A percentile compares a stretch with the other conserved stretches of the same genome.
phyloP scores from a whole-genome alignment of 2,797 vertebrate species.

The Coranthus polyacanthus region DNA sequence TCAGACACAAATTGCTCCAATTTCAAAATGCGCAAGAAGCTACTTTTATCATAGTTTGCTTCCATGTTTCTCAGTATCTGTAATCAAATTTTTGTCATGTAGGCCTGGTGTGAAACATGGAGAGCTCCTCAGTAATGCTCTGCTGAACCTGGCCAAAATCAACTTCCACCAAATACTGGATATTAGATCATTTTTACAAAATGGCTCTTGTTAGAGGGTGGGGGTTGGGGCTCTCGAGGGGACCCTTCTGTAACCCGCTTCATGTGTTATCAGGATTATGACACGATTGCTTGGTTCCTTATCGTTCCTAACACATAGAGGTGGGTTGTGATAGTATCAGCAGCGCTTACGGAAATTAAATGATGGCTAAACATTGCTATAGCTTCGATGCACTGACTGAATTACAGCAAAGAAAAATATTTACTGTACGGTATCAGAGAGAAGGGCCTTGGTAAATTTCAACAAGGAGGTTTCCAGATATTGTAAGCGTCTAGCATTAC shows the following conservation, averaged over 20 bases:
- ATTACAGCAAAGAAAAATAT: constrained; percentile 80
- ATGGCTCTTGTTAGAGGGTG: constrained; percentile 51
- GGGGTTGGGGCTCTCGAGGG: constrained; percentile 51
- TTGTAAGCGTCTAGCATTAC: constrained; percentile 78
- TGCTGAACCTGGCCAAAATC: constrained; percentile 73
- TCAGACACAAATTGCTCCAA: constrained; percentile 14
- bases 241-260: constrained; percentile 60
- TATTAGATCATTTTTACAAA: constrained; percentile 69
- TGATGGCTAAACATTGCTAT: constrained; percentile 65
- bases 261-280: constrained; percentile 71
- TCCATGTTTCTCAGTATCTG: constrained; percentile 53
- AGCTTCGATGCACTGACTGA: constrained; percentile 56
- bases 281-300: constrained; percentile 77
- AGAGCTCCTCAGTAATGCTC: constrained; percentile 46
- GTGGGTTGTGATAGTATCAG: constrained; percentile 79
- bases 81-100: constrained; percentile 49
- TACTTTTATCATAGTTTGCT: constrained; percentile 43
- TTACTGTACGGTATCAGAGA: constrained; percentile 75
- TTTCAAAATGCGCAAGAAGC: constrained; percentile 41
- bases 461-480: constrained; percentile 85
- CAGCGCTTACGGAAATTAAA: constrained; percentile 79
- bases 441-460: constrained; percentile 60
- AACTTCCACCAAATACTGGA: constrained; percentile 77
- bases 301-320: constrained; percentile 81
- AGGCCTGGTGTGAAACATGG: constrained; percentile 29